Evolutionary conservation across 2,888 invertebrate species (phyloP).

Genomic region (Beris morrisii): DNA sequence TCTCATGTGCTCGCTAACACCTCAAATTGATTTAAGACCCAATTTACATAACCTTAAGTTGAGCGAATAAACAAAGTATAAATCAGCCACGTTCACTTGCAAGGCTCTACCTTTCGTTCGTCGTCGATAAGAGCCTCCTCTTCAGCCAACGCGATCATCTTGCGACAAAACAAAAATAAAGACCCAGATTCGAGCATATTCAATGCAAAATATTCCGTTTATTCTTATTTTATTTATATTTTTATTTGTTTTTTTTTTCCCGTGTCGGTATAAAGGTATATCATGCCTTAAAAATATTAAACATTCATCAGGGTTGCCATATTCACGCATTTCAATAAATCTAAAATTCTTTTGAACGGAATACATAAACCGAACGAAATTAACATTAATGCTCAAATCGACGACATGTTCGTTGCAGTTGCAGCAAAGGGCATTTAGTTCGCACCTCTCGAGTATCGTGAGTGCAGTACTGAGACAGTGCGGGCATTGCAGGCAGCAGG

Average conservation of each 20-base stretch:
- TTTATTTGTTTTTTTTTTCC: slow-evolving; percentile 6
- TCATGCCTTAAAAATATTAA: slow-evolving; percentile 22
- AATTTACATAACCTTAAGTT: slow-evolving; percentile 38
- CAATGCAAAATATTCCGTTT: slow-evolving; percentile 23
- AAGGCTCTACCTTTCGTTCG: no score
- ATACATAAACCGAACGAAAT: slow-evolving; percentile 15
- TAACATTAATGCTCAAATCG: slow-evolving; percentile 27
- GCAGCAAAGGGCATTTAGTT: slow-evolving; percentile 1
- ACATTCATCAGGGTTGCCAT: slow-evolving; percentile 30
- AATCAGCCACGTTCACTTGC: slow-evolving; percentile 31
- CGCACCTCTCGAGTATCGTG: slow-evolving; percentile 20
- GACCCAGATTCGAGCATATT: neutral
- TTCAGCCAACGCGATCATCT: no score
- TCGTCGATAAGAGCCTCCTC: no score
- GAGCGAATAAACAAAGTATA: slow-evolving; percentile 37
- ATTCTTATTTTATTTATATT: slow-evolving; percentile 16
- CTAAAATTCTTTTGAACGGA: slow-evolving; percentile 12
- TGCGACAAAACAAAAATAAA: no score
- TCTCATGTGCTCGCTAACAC: slow-evolving; percentile 33
- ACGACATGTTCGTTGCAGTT: slow-evolving; percentile 23
- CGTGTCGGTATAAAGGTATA: slow-evolving; percentile 8
- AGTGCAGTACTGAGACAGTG: slow-evolving; percentile 16
- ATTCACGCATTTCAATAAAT: slow-evolving; percentile 25
- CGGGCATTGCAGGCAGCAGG: neutral
- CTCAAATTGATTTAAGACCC: slow-evolving; percentile 37